These are phyloP conservation scores for Chrysolina americana DNA, from an alignment of 2,888 invertebrate species.

Conservation along the genomic window DNA sequence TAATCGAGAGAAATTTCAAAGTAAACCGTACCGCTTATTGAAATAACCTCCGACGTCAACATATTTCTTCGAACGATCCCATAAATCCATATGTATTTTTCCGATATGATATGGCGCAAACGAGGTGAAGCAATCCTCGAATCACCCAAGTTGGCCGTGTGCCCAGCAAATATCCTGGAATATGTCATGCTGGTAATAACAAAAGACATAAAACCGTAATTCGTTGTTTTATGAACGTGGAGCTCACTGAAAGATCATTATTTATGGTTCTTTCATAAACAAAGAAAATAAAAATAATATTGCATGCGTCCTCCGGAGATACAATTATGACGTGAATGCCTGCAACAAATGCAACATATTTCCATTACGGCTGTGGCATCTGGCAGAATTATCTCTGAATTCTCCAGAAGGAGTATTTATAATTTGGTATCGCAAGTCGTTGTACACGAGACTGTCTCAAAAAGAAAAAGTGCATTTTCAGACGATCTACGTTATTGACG, in stretches of 20 bases:
- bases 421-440: not conserved
- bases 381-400: not conserved
- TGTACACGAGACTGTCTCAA: too few relatives aligned
- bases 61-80: not conserved
- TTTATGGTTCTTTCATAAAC: slow-evolving; percentile 21
- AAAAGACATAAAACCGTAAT: slow-evolving; percentile 24
- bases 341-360: slow-evolving; percentile 8
- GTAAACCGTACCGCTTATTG: too few relatives aligned
- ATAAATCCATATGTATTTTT: not conserved
- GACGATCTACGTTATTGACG: too few relatives aligned
- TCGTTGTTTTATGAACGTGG: slow-evolving; percentile 13
- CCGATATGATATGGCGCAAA: not conserved
- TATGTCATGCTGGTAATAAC: slow-evolving; percentile 25
- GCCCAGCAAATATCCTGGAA: slow-evolving; percentile 22
- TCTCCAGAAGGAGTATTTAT: not conserved
- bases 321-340: not conserved
- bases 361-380: not conserved
- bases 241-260: slow-evolving; percentile 22
- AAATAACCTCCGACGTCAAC: too few relatives aligned
- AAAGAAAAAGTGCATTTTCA: too few relatives aligned
- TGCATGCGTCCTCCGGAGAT: not conserved
- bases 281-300: slow-evolving; percentile 4
- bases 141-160: slow-evolving; percentile 5
- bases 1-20: too few relatives aligned
- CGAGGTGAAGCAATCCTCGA: not conserved